Percentiles rank a stretch among this genome's conserved stretches.
Evolutionary conservation across 2,113 vertebrate genomes (phyloP).

Genomic region (Pogonocichla stellata): DNA sequence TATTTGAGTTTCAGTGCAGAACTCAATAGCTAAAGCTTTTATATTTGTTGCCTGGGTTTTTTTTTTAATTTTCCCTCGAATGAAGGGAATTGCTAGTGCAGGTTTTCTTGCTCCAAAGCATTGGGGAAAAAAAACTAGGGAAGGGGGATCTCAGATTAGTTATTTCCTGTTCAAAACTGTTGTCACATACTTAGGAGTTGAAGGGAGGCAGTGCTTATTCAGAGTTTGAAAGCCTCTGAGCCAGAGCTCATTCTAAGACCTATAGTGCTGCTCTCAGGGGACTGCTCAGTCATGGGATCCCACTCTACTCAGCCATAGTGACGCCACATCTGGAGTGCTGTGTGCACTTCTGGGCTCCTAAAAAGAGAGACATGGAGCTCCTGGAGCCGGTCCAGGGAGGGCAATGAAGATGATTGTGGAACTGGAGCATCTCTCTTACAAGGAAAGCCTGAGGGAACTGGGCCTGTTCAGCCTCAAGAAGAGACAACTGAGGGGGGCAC

Average conservation of each 20-base stretch:
- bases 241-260: background rate
- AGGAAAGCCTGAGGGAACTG: background rate
- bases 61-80: background rate
- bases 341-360: background rate
- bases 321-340: background rate
- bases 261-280: background rate
- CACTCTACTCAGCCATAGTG: background rate
- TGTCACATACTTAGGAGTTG: background rate
- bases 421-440: accelerated
- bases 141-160: background rate
- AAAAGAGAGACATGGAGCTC: background rate
- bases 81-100: background rate
- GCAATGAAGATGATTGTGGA: accelerated
- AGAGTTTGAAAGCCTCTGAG: background rate
- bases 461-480: background rate
- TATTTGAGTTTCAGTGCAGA: background rate
- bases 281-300: background rate
- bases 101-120: background rate
- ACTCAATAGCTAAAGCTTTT: constrained; percentile 12
- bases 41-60: background rate
- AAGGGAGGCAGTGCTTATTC: background rate
- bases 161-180: background rate
- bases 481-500: background rate
- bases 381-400: background rate
- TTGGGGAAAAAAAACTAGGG: background rate